Percentiles rank a stretch among this genome's conserved stretches.
phyloP scores from a whole-genome alignment of 2,113 vertebrate species.

The Lamprotornis superbus region DNA sequence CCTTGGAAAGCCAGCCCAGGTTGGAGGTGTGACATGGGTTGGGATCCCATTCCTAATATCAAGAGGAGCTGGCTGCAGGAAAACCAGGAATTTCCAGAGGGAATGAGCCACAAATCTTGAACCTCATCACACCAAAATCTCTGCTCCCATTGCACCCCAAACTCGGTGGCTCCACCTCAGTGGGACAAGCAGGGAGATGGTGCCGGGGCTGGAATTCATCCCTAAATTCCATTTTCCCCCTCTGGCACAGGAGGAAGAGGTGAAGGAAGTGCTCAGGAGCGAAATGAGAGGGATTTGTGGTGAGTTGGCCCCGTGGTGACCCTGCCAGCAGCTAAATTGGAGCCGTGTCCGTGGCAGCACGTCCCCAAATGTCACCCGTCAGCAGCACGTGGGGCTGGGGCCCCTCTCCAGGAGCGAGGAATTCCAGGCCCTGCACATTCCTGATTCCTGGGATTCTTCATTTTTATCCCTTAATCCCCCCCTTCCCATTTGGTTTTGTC shows the following conservation, averaged over 20 bases:
- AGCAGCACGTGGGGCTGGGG: background rate
- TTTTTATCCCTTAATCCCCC: background rate
- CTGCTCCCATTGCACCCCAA: too few relatives aligned
- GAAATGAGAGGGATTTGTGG: constrained; percentile 81
- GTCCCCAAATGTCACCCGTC: background rate
- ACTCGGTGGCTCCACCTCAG: too few relatives aligned
- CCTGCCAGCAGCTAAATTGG: background rate
- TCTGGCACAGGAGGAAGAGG: constrained; percentile 75
- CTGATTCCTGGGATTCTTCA: background rate
- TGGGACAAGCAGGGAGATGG: background rate
- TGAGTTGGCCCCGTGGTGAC: constrained; percentile 59
- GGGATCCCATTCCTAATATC: background rate
- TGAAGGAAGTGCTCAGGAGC: constrained; percentile 81
- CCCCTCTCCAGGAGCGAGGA: background rate
- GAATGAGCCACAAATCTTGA: too few relatives aligned
- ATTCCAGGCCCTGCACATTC: background rate
- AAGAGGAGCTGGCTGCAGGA: too few relatives aligned
- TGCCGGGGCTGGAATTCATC: background rate
- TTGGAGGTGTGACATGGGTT: accelerated
- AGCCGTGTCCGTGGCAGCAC: constrained; percentile 16
- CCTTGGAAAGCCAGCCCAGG: background rate
- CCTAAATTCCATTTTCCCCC: background rate
- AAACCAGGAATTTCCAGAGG: too few relatives aligned
- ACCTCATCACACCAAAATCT: too few relatives aligned
- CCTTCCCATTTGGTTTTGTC: background rate